A percentile compares a stretch with the other conserved stretches of the same genome.
These are phyloP conservation scores for Jacana jacana DNA, from an alignment of 2,113 vertebrate species.

Conservation along the genomic window DNA sequence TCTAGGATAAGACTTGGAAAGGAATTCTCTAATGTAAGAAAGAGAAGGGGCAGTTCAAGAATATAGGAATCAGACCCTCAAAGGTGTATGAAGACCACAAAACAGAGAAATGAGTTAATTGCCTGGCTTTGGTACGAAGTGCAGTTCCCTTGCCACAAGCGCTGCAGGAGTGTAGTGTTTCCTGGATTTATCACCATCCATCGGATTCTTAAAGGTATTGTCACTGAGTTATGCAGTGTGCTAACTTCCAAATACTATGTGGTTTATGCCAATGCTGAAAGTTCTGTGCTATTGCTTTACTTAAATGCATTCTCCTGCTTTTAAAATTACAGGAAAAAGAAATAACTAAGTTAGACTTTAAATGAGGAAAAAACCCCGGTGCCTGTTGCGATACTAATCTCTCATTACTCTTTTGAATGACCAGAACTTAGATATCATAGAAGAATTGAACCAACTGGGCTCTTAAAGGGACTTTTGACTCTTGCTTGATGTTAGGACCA, in stretches of 20 bases:
- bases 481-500: not conserved
- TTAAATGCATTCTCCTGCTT: not conserved
- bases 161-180: not conserved
- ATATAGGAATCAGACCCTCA: not conserved
- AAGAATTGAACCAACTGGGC: not conserved
- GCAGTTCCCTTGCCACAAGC: not conserved
- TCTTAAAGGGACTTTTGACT: not conserved
- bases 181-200: not conserved
- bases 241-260: not conserved
- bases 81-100: not conserved
- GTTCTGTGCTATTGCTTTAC: not conserved
- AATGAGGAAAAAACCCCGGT: not conserved
- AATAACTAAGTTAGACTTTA: not conserved
- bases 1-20: not conserved
- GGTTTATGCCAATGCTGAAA: not conserved
- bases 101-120: not conserved
- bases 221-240: constrained; percentile 41
- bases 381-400: not conserved
- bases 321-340: not conserved
- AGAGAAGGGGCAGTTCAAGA: not conserved
- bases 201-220: not conserved
- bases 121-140: not conserved
- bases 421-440: not conserved
- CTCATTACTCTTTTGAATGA: not conserved
- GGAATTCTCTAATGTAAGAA: not conserved